Percentiles rank a stretch among this genome's conserved stretches.
phyloP scores from a whole-genome alignment of 2,113 vertebrate species.

The Edolisoma coerulescens region DNA sequence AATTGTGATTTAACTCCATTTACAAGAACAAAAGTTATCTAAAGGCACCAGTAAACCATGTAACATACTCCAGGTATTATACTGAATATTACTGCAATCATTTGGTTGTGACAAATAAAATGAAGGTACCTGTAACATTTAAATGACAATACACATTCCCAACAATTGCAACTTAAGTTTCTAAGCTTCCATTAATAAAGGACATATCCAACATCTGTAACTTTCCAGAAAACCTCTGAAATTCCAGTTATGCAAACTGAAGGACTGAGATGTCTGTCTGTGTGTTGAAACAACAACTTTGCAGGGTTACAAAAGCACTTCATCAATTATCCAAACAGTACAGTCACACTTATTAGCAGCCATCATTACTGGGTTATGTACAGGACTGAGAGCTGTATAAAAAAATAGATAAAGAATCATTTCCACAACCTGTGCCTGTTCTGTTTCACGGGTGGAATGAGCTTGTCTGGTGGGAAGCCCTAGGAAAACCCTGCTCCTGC shows the following conservation, averaged over 20 bases:
- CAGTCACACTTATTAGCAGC: neutral
- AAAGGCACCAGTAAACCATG: neutral
- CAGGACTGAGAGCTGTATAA: neutral
- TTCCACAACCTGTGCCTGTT: neutral
- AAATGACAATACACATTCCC: neutral
- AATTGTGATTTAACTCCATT: neutral
- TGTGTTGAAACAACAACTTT: neutral
- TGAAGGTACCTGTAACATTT: neutral
- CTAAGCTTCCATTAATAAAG: neutral
- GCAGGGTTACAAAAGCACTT: neutral
- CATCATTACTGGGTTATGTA: neutral
- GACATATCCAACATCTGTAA: neutral
- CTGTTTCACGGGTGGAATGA: neutral
- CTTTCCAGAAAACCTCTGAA: neutral
- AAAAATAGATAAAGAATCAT: neutral
- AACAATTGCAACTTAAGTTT: neutral
- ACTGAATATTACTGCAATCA: neutral
- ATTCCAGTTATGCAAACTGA: neutral
- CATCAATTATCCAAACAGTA: neutral
- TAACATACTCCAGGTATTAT: neutral
- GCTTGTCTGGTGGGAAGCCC: neutral
- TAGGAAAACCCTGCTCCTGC: neutral
- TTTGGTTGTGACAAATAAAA: neutral
- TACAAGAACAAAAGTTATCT: neutral
- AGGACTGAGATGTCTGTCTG: neutral